phyloP scores from a whole-genome alignment of 2,113 vertebrate genomes.

The Acrocephalus arundinaceus region DNA sequence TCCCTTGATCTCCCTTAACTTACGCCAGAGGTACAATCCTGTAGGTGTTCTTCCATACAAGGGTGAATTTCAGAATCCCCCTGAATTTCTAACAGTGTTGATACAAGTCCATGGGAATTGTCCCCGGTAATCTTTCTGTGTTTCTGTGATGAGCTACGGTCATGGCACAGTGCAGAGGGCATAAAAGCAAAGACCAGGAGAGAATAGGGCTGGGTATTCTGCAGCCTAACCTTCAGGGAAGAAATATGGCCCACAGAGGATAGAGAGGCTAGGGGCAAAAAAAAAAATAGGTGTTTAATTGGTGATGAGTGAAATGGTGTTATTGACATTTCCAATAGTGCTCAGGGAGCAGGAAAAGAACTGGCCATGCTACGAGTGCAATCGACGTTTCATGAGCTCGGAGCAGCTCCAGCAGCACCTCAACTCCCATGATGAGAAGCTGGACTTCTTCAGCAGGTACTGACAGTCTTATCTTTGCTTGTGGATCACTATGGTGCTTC shows the following conservation, averaged over 20 bases:
- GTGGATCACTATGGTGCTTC: not conserved
- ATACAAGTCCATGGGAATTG: not conserved
- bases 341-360: slow-evolving; percentile 96
- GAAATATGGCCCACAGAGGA: not conserved
- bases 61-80: not conserved
- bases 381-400: slow-evolving; percentile 93
- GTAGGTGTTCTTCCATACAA: not conserved
- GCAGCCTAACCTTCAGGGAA: not conserved
- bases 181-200: not conserved
- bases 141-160: not conserved
- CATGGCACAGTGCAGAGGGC: not conserved
- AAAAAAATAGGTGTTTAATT: not conserved
- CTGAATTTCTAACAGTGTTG: not conserved
- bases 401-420: slow-evolving; percentile 97
- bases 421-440: slow-evolving; percentile 96
- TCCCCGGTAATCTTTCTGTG: not conserved
- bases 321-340: slow-evolving; percentile 61
- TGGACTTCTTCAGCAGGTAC: slow-evolving; percentile 90
- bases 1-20: not conserved
- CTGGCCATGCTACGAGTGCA: slow-evolving; percentile 97
- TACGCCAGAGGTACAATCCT: not conserved
- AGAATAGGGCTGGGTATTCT: not conserved
- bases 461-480: not conserved
- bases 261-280: not conserved
- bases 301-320: not conserved